Conservation (phyloP, 2,797 vertebrate species). For the Cheirogaleus major region DNA sequence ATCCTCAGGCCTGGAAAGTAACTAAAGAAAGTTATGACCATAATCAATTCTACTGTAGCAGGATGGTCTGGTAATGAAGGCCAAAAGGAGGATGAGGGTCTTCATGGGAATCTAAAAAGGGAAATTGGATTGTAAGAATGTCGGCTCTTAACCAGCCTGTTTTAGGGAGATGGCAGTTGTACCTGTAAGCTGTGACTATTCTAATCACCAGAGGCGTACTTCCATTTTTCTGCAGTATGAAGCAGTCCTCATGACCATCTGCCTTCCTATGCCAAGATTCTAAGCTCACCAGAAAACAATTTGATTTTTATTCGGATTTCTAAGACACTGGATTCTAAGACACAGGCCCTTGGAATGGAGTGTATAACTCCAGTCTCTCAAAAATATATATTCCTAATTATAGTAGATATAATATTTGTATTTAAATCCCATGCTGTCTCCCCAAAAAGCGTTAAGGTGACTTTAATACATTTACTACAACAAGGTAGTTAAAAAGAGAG, state of each 20-base stretch:
- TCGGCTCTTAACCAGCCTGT: neutral
- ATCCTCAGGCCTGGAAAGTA: constrained; percentile 16
- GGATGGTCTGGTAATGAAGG: neutral
- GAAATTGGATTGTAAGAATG: neutral
- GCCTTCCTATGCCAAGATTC: neutral
- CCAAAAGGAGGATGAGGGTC: neutral
- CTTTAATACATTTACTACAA: neutral
- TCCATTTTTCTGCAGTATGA: neutral
- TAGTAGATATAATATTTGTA: neutral
- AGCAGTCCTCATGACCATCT: neutral
- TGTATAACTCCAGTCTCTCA: neutral
- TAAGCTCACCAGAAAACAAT: neutral
- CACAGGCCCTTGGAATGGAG: neutral
- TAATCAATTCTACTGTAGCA: neutral
- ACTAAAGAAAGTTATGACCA: constrained; percentile 11
- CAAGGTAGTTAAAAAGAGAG: neutral
- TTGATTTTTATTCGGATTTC: constrained; percentile 34
- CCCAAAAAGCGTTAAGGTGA: neutral
- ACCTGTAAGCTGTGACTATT: neutral
- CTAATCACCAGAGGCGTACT: neutral
- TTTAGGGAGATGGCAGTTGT: neutral
- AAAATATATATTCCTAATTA: neutral
- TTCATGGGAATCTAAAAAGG: neutral
- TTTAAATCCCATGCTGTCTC: neutral
- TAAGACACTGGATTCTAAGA: neutral